A percentile compares a stretch with the other conserved stretches of the same genome.
phyloP scores from a whole-genome alignment of 2,888 invertebrate species.

The Panzeria rudis region DNA sequence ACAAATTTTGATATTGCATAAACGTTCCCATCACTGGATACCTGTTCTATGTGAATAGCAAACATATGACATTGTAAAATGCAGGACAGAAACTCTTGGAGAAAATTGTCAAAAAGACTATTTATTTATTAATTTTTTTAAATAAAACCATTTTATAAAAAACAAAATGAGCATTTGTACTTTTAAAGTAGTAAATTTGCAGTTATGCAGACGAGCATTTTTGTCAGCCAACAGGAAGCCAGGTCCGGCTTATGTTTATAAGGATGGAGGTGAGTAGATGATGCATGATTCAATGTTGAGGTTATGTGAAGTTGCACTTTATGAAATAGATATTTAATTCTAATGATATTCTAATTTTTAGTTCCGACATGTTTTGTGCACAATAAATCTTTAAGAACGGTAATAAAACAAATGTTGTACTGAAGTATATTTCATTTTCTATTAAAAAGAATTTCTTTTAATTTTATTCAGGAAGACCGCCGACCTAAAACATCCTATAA shows the following conservation, averaged over 20 bases:
- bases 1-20: not conserved
- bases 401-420: slow-evolving; percentile 78
- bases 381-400: slow-evolving; percentile 80
- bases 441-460: not conserved
- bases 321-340: not conserved
- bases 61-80: slow-evolving; percentile 27
- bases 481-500: slow-evolving; percentile 69
- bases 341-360: slow-evolving; percentile 56
- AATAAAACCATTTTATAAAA: slow-evolving; percentile 52
- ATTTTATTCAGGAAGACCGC: slow-evolving; percentile 50
- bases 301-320: slow-evolving; percentile 56
- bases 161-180: slow-evolving; percentile 78
- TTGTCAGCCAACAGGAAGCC: slow-evolving; percentile 75
- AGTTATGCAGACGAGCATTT: slow-evolving; percentile 78
- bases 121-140: slow-evolving; percentile 73
- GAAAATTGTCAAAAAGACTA: slow-evolving; percentile 55
- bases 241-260: slow-evolving; percentile 55
- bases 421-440: not conserved
- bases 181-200: slow-evolving; percentile 75
- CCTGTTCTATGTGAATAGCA: not conserved
- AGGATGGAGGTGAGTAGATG: slow-evolving; percentile 51
- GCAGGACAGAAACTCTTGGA: slow-evolving; percentile 39
- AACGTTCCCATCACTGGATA: slow-evolving; percentile 8
- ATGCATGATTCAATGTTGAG: slow-evolving; percentile 57
- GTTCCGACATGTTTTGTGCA: slow-evolving; percentile 75